Evolutionary conservation across 2,888 invertebrate species (phyloP).

Genomic region (Campoplex nolae): DNA sequence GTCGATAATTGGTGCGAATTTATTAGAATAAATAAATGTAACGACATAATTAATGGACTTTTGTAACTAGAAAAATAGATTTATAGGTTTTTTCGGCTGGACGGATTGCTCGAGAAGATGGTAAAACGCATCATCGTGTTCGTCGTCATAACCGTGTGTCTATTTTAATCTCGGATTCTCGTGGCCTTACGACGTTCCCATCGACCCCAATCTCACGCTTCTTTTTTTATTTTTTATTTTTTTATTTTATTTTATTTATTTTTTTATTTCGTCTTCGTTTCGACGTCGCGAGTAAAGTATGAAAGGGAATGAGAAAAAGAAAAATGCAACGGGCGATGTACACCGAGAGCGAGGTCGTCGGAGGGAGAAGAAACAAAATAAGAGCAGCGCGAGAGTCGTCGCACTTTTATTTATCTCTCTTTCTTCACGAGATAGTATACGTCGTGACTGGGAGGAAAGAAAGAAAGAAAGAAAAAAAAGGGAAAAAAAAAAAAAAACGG

Average conservation of each 20-base stretch:
- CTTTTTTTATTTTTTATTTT: background rate
- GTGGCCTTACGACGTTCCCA: constrained; percentile 56
- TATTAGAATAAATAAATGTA: background rate
- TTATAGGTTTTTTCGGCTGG: constrained; percentile 57
- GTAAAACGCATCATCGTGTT: constrained; percentile 6
- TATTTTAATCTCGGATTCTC: constrained; percentile 53
- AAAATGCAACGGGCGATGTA: constrained; percentile 18
- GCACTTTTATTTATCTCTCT: constrained; percentile 29
- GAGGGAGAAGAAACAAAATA: background rate
- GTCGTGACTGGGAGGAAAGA: background rate
- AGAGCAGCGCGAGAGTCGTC: background rate
- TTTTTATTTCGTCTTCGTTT: constrained; percentile 1
- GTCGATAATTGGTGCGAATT: background rate
- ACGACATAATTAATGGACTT: background rate
- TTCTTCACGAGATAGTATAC: background rate
- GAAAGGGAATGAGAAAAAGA: background rate
- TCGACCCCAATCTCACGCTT: constrained; percentile 59
- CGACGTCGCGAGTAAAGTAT: constrained; percentile 36
- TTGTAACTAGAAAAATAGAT: background rate
- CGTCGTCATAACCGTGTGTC: constrained; percentile 50
- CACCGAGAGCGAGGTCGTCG: constrained; percentile 17
- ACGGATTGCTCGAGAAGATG: constrained; percentile 18
- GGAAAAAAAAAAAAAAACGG: constrained; percentile 3
- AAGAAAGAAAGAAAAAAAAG: background rate
- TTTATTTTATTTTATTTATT: too few species aligned